Percentiles rank a stretch among this genome's conserved stretches.
These are phyloP conservation scores for Caranx melampygus DNA, from an alignment of 2,113 vertebrate genomes.

Conservation along the genomic window DNA sequence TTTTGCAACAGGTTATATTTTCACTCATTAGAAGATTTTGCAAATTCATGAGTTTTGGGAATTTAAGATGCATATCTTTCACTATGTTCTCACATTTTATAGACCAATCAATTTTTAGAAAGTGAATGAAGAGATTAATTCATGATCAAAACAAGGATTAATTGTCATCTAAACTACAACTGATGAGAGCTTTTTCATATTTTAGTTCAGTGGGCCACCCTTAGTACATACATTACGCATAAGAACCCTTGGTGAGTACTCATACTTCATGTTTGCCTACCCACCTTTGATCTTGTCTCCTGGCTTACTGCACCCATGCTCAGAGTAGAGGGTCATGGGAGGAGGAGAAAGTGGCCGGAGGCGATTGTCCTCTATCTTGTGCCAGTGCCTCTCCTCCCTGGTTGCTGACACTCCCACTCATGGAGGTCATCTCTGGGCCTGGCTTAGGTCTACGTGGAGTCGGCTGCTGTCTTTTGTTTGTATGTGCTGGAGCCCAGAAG, in stretches of 20 bases:
- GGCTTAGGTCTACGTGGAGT: slow-evolving; percentile 94
- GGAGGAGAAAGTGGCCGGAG: slow-evolving; percentile 91
- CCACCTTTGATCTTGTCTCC: slow-evolving; percentile 95
- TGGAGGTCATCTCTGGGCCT: slow-evolving; percentile 96
- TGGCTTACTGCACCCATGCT: slow-evolving; percentile 92
- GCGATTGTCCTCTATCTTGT: slow-evolving; percentile 90
- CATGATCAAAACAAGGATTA: background rate
- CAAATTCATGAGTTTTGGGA: background rate
- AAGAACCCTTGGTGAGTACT: background rate
- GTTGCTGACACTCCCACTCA: slow-evolving; percentile 95
- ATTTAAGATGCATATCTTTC: background rate
- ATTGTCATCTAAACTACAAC: background rate
- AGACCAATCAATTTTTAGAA: background rate
- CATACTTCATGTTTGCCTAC: slow-evolving; percentile 8
- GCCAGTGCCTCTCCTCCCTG: slow-evolving; percentile 91
- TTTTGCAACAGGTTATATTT: background rate
- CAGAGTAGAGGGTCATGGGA: slow-evolving; percentile 93
- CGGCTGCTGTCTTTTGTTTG: slow-evolving; percentile 90
- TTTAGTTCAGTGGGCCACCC: background rate
- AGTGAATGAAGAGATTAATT: background rate
- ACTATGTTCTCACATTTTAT: background rate
- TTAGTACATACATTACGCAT: background rate
- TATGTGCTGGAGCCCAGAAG: slow-evolving; percentile 92
- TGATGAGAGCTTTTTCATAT: background rate
- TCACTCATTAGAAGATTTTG: background rate